Base-by-base conservation (phyloP, 2,888 invertebrate species). In the Ophraella communa region DNA sequence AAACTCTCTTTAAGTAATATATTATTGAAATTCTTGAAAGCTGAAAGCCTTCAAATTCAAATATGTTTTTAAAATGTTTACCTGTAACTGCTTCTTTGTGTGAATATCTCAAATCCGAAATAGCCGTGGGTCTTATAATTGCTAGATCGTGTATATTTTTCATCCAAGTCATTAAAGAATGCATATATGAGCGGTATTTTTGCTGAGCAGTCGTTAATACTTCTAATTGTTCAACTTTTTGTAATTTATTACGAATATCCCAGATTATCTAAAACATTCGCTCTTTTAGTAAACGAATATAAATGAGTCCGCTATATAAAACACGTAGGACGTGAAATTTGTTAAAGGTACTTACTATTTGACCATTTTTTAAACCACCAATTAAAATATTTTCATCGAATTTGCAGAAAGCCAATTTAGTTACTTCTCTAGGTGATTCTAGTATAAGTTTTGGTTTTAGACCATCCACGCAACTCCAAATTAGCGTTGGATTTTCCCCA, bases 391-490 rank as follows among this genome's bases (percentile, higher is more conserved):
- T 89, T 65, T 87, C 87, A 75, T 92, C 84, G 66, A 86, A 87
- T 0, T 91, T 90, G 75, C 91, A 91, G 78, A 90, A 89, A 0
- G 89, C 86, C 8, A 92, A 78, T 0, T 84, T 79, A 30, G 87
- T 87, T 0, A 91, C 87, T 81, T 91, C 90, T 42, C 90, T 84
- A 0, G 88, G 86, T 3, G 89, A 83, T 77, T 91, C 87, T 57
- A 93, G 84, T 71, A 88, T 86, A 44, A 93, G 79, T 81, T 90
- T 91, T 18, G 91, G 91, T 23, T 86, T 82, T 2, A 93, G 80
- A 59, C 87, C 87, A 71, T 93, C 91, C 24, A 85, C 84, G 67
- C 91, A 89, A 70, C 91, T 90, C 92, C 93, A 93, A 70, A 92
- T 84, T 65, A 92, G 82, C 1, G 91, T 88, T 0, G 88, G 87